A percentile compares a stretch with the other conserved stretches of the same genome.
Conservation (phyloP, 2,113 vertebrate species). For the Seriola quinqueradiata region DNA sequence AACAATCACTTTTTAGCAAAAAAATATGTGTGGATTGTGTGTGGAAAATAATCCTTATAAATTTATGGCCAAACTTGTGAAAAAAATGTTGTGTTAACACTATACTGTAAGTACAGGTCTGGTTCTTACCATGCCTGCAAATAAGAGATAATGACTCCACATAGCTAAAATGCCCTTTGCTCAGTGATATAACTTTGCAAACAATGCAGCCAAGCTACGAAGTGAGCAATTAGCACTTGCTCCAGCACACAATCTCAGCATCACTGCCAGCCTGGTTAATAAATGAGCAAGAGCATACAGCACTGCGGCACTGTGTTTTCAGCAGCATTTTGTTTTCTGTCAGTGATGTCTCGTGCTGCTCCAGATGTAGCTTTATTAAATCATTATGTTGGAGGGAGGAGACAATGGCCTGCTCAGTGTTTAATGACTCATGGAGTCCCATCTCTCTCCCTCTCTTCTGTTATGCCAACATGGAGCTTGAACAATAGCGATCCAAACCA, state of each 20-base stretch:
- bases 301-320: constrained; percentile 71
- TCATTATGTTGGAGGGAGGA: constrained; percentile 76
- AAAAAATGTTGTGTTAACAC: not conserved
- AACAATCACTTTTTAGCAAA: not conserved
- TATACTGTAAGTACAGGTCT: constrained; percentile 5
- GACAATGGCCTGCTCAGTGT: constrained; percentile 74
- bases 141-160: constrained; percentile 44
- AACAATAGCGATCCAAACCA: constrained; percentile 65
- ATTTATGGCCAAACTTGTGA: not conserved
- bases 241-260: constrained; percentile 70
- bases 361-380: constrained; percentile 81
- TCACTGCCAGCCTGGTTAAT: constrained; percentile 70
- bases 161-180: constrained; percentile 66
- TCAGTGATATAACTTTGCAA: constrained; percentile 64
- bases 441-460: constrained; percentile 56
- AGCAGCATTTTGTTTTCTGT: constrained; percentile 74
- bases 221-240: constrained; percentile 74
- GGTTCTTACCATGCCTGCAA: constrained; percentile 13
- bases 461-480: constrained; percentile 63
- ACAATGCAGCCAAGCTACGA: constrained; percentile 66
- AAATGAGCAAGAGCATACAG: constrained; percentile 64
- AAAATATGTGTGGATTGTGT: not conserved
- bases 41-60: not conserved
- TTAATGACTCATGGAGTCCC: constrained; percentile 77
- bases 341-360: constrained; percentile 68